These are phyloP conservation scores for Psephotus haematonotus DNA, from an alignment of 2,113 vertebrate species.

Conservation along the genomic window DNA sequence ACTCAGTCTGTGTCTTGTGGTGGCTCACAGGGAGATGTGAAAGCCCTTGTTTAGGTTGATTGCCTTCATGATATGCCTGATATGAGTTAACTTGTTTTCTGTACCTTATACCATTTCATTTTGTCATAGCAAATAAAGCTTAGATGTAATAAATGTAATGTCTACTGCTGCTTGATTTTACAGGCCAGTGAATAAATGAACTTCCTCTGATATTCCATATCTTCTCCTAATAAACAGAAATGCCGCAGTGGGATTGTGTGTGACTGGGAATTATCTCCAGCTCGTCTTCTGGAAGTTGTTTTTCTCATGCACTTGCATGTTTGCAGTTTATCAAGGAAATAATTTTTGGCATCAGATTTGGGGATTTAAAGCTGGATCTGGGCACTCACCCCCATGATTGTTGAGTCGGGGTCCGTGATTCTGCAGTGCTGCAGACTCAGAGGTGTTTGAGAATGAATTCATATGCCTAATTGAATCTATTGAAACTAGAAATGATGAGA, in stretches of 20 bases:
- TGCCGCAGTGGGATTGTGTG: background rate
- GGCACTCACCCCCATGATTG: background rate
- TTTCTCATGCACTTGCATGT: slow-evolving; percentile 11
- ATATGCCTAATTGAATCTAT: background rate
- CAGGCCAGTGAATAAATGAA: slow-evolving; percentile 43
- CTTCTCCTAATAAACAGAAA: slow-evolving; percentile 56
- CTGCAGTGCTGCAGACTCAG: background rate
- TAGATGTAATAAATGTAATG: background rate
- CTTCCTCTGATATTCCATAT: slow-evolving; percentile 27
- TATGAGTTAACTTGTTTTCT: slow-evolving; percentile 34
- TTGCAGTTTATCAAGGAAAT: background rate
- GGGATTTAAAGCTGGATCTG: background rate
- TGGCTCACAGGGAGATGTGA: background rate
- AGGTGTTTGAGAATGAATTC: background rate
- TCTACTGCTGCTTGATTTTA: slow-evolving; percentile 45
- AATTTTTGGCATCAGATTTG: background rate
- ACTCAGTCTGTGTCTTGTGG: background rate
- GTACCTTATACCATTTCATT: slow-evolving; percentile 9
- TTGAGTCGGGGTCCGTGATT: background rate
- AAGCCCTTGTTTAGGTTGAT: background rate
- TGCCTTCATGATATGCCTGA: background rate
- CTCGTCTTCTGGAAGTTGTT: background rate
- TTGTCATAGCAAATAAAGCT: slow-evolving; percentile 29
- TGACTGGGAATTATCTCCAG: background rate
- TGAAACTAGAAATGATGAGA: background rate